These are phyloP conservation scores for Acanthisitta chloris DNA, from an alignment of 2,113 vertebrate species.

Conservation along the genomic window DNA sequence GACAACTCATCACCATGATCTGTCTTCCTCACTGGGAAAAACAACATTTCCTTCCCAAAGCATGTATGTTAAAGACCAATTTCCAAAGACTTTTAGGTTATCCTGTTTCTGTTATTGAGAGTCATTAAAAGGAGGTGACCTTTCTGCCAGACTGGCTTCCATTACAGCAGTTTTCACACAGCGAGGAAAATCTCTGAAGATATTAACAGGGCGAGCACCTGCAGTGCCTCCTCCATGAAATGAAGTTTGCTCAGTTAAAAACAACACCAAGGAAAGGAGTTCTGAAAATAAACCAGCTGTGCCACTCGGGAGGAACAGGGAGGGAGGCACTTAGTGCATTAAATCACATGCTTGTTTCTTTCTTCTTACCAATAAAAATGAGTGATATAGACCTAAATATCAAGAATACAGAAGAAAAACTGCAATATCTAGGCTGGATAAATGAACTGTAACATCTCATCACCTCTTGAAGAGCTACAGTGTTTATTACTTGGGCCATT, in stretches of 20 bases:
- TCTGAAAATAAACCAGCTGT: background rate
- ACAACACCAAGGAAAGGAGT: background rate
- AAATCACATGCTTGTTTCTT: background rate
- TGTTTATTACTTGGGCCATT: background rate
- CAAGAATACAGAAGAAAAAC: background rate
- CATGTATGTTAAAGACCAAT: background rate
- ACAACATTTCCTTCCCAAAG: background rate
- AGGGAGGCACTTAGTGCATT: background rate
- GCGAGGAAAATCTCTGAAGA: background rate
- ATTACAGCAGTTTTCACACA: background rate
- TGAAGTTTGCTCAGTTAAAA: background rate
- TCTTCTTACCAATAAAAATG: background rate
- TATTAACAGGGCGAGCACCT: background rate
- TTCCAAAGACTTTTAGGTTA: background rate
- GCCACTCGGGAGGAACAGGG: background rate
- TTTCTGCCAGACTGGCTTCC: slow-evolving; percentile 16
- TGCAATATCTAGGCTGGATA: background rate
- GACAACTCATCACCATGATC: background rate
- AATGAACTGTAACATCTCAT: background rate
- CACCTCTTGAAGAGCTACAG: background rate
- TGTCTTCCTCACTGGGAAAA: background rate
- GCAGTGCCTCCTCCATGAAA: background rate
- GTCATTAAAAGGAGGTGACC: slow-evolving; percentile 13
- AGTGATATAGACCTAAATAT: background rate
- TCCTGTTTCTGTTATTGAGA: background rate